Conservation (phyloP, 1,140 invertebrate genomes). For the Tetramorium simillimum region DNA sequence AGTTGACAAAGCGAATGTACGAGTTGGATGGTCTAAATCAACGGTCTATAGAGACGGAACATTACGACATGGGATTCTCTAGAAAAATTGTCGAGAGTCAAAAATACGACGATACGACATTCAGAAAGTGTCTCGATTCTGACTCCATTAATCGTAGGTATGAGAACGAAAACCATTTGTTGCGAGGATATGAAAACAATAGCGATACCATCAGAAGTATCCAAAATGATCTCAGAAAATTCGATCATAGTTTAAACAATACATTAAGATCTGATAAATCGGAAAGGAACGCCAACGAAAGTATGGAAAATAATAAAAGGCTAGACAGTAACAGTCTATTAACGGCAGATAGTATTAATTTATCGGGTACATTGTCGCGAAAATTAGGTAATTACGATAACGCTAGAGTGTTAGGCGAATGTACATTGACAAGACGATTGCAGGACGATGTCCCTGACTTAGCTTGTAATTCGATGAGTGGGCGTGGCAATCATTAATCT, state of each 20-base stretch:
- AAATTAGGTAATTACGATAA: conserved; percentile 81
- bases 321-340: conserved; percentile 69
- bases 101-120: conserved; percentile 74
- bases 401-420: conserved; percentile 76
- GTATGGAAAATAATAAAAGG: conserved; percentile 78
- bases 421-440: conserved; percentile 76
- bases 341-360: conserved; percentile 73
- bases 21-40: conserved; percentile 77
- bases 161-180: conserved; percentile 80
- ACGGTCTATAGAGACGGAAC: conserved; percentile 74
- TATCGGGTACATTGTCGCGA: conserved; percentile 77
- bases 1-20: conserved; percentile 77
- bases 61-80: conserved; percentile 72
- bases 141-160: conserved; percentile 80
- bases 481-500: conserved; percentile 77
- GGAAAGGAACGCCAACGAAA: conserved; percentile 79
- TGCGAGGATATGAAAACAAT: conserved; percentile 77
- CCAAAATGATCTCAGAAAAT: conserved; percentile 82
- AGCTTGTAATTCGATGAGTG: conserved; percentile 78
- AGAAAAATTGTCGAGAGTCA: conserved; percentile 76
- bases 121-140: conserved; percentile 78
- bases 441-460: conserved; percentile 77
- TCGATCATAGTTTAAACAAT: conserved; percentile 80
- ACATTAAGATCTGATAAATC: conserved; percentile 79
- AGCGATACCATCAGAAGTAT: conserved; percentile 78